These are phyloP conservation scores for Agrilus biguttatus DNA, from an alignment of 2,888 invertebrate genomes.

Conservation along the genomic window DNA sequence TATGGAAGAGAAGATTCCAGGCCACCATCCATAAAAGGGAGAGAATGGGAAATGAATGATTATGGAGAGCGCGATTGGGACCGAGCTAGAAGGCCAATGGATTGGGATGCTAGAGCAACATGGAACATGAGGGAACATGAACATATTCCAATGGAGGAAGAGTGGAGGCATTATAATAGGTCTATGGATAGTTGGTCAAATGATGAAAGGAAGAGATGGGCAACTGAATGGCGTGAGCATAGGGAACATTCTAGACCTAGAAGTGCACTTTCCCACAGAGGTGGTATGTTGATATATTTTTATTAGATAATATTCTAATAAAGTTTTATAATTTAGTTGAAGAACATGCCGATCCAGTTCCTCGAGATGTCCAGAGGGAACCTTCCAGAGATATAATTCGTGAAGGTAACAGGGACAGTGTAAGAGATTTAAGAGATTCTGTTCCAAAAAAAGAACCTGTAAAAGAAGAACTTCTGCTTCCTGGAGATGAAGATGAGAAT, in stretches of 20 bases:
- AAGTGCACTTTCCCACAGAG: slow-evolving; percentile 29
- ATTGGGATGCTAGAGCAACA: slow-evolving; percentile 34
- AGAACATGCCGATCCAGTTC: too few relatives aligned
- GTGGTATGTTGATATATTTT: slow-evolving; percentile 13
- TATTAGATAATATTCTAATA: background rate
- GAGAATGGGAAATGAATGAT: slow-evolving; percentile 26
- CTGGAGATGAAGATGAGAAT: slow-evolving; percentile 4
- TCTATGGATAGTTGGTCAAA: slow-evolving; percentile 29
- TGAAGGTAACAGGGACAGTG: too few relatives aligned
- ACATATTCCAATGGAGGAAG: slow-evolving; percentile 22
- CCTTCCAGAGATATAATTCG: too few relatives aligned
- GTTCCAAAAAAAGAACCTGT: slow-evolving; percentile 4
- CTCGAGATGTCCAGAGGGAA: too few relatives aligned
- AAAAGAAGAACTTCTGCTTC: background rate
- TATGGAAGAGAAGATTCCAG: slow-evolving; percentile 20
- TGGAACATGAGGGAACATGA: slow-evolving; percentile 27
- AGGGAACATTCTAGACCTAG: slow-evolving; percentile 32
- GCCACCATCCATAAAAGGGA: slow-evolving; percentile 17
- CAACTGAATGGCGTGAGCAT: slow-evolving; percentile 26
- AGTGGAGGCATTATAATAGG: slow-evolving; percentile 27
- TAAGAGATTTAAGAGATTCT: slow-evolving; percentile 6
- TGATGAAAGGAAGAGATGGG: slow-evolving; percentile 39
- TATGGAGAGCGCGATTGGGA: slow-evolving; percentile 33
- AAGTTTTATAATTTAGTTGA: too few relatives aligned
- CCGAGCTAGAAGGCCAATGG: slow-evolving; percentile 34